Percentiles rank a stretch among this genome's conserved stretches.
Conservation (phyloP, 2,888 invertebrate genomes). For the Cataglyphis altisquamis region DNA sequence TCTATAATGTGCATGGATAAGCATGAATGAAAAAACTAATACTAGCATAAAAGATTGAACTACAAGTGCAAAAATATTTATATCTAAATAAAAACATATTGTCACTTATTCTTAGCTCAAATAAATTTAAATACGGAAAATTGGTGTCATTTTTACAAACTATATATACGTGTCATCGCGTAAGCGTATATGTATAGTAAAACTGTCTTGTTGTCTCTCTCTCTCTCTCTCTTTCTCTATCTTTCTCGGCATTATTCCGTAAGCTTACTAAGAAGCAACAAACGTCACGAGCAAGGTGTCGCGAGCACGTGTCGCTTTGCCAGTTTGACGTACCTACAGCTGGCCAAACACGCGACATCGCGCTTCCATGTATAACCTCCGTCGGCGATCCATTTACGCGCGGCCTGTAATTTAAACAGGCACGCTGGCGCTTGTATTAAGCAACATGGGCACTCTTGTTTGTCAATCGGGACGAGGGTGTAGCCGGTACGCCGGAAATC, state of each 20-base stretch:
- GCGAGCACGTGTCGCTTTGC: constrained; percentile 46
- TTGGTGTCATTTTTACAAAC: neutral
- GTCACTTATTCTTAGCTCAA: neutral
- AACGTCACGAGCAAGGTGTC: constrained; percentile 49
- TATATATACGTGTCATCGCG: neutral
- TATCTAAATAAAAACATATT: neutral
- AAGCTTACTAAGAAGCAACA: constrained; percentile 47
- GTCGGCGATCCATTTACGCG: constrained; percentile 57
- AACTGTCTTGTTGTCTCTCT: neutral
- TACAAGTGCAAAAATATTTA: neutral
- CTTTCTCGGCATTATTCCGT: constrained; percentile 16
- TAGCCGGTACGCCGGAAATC: constrained; percentile 62
- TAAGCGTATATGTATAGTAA: neutral
- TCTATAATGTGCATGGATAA: neutral
- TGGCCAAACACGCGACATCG: constrained; percentile 62
- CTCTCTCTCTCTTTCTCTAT: neutral
- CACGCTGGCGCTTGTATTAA: constrained; percentile 54
- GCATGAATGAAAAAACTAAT: neutral
- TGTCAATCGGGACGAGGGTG: constrained; percentile 73
- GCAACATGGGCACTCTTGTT: constrained; percentile 66
- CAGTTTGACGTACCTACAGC: constrained; percentile 52
- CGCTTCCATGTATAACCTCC: constrained; percentile 45
- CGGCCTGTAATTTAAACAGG: constrained; percentile 64
- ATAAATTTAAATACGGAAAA: neutral
- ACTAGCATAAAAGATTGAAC: neutral